These are phyloP conservation scores for Micrasema minimum DNA, from an alignment of 1,140 invertebrate genomes.

Conservation along the genomic window DNA sequence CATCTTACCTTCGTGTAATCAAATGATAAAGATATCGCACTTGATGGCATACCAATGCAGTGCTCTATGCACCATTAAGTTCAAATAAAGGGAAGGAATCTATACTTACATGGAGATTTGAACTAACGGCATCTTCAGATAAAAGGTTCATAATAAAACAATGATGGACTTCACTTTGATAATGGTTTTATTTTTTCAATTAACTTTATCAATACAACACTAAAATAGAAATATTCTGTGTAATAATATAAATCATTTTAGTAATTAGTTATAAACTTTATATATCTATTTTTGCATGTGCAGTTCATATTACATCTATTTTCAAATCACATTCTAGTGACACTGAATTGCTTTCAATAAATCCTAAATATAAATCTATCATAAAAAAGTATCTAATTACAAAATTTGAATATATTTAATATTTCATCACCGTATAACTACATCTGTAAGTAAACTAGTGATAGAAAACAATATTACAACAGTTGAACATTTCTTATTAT, in stretches of 20 bases:
- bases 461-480: constrained; percentile 15
- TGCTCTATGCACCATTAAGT: too few species aligned
- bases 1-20: too few species aligned
- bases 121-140: too few species aligned
- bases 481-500: too few species aligned
- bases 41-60: too few species aligned
- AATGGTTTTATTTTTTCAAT: constrained; percentile 52
- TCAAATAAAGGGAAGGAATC: too few species aligned
- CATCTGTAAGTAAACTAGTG: constrained; percentile 2
- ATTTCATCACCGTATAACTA: too few species aligned
- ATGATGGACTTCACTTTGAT: constrained; percentile 27
- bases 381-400: constrained; percentile 33
- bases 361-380: constrained; percentile 33
- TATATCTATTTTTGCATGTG: constrained; percentile 38
- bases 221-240: constrained; percentile 51
- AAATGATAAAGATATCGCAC: too few species aligned
- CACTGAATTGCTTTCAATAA: constrained; percentile 32
- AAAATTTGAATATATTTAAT: constrained; percentile 24
- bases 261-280: constrained; percentile 40
- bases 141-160: constrained; percentile 2
- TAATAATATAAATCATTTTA: constrained; percentile 43
- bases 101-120: too few species aligned
- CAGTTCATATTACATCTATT: constrained; percentile 21
- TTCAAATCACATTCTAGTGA: constrained; percentile 26
- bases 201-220: constrained; percentile 52